Conservation (phyloP, 2,113 vertebrate species). For the Poeciliopsis retropinna region DNA sequence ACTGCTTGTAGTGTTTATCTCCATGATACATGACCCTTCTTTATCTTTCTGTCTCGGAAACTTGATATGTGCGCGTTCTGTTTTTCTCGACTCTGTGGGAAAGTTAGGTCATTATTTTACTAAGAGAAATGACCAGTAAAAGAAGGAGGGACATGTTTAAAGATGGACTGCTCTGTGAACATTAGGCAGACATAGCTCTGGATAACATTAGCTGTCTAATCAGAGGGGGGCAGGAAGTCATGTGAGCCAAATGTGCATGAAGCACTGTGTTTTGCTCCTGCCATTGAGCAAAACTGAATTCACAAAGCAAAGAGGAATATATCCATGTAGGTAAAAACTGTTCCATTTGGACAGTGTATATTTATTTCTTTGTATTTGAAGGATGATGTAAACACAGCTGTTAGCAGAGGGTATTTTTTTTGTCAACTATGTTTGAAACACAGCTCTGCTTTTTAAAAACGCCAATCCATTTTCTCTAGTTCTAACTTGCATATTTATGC, state of each 20-base stretch:
- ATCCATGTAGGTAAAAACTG: background rate
- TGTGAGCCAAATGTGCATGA: conserved; percentile 6
- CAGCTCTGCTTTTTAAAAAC: background rate
- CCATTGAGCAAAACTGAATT: no score
- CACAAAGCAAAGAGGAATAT: background rate
- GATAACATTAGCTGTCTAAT: conserved; percentile 34
- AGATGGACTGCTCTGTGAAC: conserved; percentile 23
- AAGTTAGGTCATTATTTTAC: conserved; percentile 16
- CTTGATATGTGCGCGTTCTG: conserved; percentile 21
- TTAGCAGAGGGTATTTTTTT: background rate
- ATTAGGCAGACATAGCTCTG: conserved; percentile 47
- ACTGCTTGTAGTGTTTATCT: conserved; percentile 56
- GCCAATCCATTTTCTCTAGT: background rate
- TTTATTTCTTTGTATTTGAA: background rate
- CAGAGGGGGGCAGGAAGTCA: conserved; percentile 29
- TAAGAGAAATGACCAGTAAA: conserved; percentile 45
- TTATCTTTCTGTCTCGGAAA: conserved; percentile 6
- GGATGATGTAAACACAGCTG: background rate
- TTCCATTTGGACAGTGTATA: background rate
- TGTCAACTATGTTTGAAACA: background rate
- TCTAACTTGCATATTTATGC: background rate
- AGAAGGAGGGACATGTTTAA: conserved; percentile 25
- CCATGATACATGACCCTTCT: conserved; percentile 13
- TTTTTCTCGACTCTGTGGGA: conserved; percentile 31
- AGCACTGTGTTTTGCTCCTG: background rate